A percentile compares a stretch with the other conserved stretches of the same genome.
phyloP scores from a whole-genome alignment of 2,888 invertebrate genomes.

The Rhagonycha lutea region DNA sequence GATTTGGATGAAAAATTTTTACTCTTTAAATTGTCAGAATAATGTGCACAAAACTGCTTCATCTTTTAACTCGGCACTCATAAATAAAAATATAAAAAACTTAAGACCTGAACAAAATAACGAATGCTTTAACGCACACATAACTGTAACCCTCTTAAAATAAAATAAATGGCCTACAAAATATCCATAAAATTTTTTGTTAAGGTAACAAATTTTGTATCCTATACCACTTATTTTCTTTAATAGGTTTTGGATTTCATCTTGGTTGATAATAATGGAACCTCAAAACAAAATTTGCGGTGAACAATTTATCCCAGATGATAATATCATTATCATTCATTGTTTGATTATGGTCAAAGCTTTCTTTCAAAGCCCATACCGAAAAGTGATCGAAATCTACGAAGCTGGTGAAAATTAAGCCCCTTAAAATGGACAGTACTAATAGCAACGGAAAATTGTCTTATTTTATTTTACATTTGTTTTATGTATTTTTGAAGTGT shows the following conservation, averaged over 20 bases:
- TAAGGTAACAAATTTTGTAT: neutral
- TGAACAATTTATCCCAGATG: neutral
- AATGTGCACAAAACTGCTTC: slow-evolving; percentile 7
- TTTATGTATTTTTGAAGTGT: too few species aligned
- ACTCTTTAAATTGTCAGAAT: slow-evolving; percentile 3
- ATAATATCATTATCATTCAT: neutral
- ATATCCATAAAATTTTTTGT: slow-evolving; percentile 17
- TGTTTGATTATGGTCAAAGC: too few species aligned
- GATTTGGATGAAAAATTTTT: slow-evolving; percentile 1
- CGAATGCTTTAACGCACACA: slow-evolving; percentile 18
- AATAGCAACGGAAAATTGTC: too few species aligned
- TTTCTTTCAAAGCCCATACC: too few species aligned
- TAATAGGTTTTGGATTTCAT: neutral
- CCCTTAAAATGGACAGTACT: too few species aligned
- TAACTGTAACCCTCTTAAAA: slow-evolving; percentile 16
- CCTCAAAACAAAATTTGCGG: neutral
- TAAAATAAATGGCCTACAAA: slow-evolving; percentile 19
- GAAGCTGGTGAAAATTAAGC: too few species aligned
- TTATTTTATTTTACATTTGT: too few species aligned
- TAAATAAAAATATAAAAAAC: slow-evolving; percentile 25
- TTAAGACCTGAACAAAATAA: slow-evolving; percentile 21
- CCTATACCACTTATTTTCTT: neutral
- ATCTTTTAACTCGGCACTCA: slow-evolving; percentile 14
- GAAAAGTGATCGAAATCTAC: too few species aligned
- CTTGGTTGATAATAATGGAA: neutral